A percentile compares a stretch with the other conserved stretches of the same genome.
These are phyloP conservation scores for Invenusta paracnida DNA, from an alignment of 2,888 invertebrate species.

Conservation along the genomic window DNA sequence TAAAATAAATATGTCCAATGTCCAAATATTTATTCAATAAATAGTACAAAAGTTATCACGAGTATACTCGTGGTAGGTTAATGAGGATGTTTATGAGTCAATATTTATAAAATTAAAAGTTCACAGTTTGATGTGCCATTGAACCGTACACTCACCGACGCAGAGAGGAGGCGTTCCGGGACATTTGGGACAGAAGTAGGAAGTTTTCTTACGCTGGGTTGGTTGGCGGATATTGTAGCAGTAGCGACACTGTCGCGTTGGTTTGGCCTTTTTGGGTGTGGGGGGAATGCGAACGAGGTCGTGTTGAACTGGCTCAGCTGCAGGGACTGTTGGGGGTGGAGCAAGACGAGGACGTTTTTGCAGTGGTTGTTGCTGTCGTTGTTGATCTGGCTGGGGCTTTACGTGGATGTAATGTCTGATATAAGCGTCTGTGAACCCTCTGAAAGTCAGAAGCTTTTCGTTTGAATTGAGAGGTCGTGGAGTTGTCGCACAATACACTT, in stretches of 20 bases:
- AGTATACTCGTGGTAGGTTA: not conserved
- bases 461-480: conserved; percentile 4
- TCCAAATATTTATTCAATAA: conserved; percentile 29
- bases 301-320: conserved; percentile 19
- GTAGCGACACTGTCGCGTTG: conserved; percentile 14
- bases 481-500: not conserved
- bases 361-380: not conserved
- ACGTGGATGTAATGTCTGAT: not conserved
- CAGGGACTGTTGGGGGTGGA: conserved; percentile 12
- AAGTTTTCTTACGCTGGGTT: conserved; percentile 12
- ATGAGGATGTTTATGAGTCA: conserved; percentile 29
- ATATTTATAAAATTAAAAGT: conserved; percentile 29
- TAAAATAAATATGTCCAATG: conserved; percentile 13
- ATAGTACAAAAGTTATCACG: conserved; percentile 14
- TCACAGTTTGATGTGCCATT: conserved; percentile 5
- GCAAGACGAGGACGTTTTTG: not conserved
- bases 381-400: not conserved
- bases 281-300: conserved; percentile 15
- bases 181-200: conserved; percentile 19
- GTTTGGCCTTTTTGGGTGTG: conserved; percentile 19
- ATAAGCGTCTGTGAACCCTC: not conserved
- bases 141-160: conserved; percentile 2
- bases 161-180: conserved; percentile 26
- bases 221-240: conserved; percentile 27
- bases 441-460: not conserved